These are phyloP conservation scores for Eumerus sabulonum DNA, from an alignment of 2,888 invertebrate species.

Conservation along the genomic window DNA sequence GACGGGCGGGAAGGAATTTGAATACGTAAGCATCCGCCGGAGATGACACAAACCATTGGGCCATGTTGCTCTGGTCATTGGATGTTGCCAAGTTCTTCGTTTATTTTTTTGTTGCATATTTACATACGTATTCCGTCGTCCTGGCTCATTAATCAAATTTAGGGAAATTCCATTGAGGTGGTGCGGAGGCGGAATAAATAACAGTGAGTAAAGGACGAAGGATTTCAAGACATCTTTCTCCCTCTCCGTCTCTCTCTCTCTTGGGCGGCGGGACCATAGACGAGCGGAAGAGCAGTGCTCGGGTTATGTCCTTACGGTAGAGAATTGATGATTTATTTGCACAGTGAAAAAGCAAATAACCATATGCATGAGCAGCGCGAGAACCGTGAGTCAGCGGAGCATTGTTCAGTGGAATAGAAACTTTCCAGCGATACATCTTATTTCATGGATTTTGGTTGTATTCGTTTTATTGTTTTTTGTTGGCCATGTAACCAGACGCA, in stretches of 20 bases:
- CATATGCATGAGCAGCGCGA: conserved; percentile 53
- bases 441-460: too few relatives aligned
- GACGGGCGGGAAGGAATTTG: conserved; percentile 19
- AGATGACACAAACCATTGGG: conserved; percentile 36
- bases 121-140: background rate
- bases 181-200: conserved; percentile 27
- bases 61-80: conserved; percentile 45
- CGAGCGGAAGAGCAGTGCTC: conserved; percentile 4
- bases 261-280: conserved; percentile 3
- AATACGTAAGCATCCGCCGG: conserved; percentile 15
- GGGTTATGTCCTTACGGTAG: conserved; percentile 33
- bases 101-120: conserved; percentile 26
- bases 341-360: conserved; percentile 45
- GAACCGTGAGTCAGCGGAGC: conserved; percentile 4
- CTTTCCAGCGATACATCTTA: too few relatives aligned
- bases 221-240: too few relatives aligned
- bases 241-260: too few relatives aligned
- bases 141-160: conserved; percentile 63
- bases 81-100: conserved; percentile 49
- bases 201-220: conserved; percentile 6
- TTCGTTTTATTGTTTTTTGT: too few relatives aligned
- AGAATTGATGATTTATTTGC: conserved; percentile 50
- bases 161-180: conserved; percentile 47
- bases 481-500: conserved; percentile 23
- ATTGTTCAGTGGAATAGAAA: conserved; percentile 7